Evolutionary conservation across 1,140 invertebrate species (phyloP).

Genomic region (Cyclargus thomasi): DNA sequence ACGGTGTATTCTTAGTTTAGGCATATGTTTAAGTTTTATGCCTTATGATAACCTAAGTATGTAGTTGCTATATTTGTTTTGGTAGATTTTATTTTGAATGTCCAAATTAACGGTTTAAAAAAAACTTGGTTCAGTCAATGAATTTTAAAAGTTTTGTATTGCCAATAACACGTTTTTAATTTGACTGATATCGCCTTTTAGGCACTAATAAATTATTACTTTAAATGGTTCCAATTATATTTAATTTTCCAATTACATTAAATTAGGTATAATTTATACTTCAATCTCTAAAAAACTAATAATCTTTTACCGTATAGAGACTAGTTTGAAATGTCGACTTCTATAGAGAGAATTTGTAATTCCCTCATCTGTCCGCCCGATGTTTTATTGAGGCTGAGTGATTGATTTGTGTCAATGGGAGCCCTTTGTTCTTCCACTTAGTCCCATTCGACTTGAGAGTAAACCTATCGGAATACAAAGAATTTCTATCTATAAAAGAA

Average conservation of each 20-base stretch:
- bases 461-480: no score
- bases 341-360: neutral
- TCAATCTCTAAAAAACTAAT: neutral
- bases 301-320: neutral
- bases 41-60: no score
- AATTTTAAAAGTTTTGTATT: no score
- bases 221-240: neutral
- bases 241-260: no score
- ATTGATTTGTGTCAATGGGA: constrained; percentile 3
- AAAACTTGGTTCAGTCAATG: no score
- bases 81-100: no score
- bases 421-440: neutral
- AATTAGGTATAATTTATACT: neutral
- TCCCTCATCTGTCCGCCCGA: neutral
- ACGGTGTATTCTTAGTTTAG: no score
- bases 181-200: neutral
- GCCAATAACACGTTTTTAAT: neutral
- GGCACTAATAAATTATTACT: neutral
- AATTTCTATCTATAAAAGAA: no score
- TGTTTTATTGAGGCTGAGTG: neutral
- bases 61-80: no score
- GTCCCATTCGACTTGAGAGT: neutral
- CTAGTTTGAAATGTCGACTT: neutral
- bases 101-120: no score
- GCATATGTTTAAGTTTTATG: no score